phyloP scores from a whole-genome alignment of 2,888 invertebrate species.

The Lasioglossum malachurum region DNA sequence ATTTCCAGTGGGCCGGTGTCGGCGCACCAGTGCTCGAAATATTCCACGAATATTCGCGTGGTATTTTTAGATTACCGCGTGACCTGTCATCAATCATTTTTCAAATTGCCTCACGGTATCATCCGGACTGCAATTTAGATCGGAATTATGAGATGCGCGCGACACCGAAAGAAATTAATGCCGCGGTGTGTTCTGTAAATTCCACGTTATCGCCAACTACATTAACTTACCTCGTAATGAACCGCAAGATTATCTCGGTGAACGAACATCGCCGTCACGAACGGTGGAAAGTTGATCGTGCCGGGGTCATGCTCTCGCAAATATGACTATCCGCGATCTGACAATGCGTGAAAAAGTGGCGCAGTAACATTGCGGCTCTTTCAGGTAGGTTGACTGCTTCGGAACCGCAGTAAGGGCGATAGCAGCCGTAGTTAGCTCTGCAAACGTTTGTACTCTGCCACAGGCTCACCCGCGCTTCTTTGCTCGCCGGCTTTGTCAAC shows the following conservation, averaged over 20 bases:
- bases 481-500: conserved; percentile 19
- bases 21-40: neutral
- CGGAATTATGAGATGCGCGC: neutral
- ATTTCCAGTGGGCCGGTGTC: neutral
- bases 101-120: neutral
- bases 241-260: neutral
- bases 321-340: neutral
- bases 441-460: conserved; percentile 23
- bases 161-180: conserved; percentile 3
- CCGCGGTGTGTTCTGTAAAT: neutral
- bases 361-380: neutral
- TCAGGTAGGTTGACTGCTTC: neutral
- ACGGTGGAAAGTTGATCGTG: neutral
- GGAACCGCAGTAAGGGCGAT: conserved; percentile 13
- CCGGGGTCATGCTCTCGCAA: neutral
- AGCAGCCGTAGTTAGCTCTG: neutral
- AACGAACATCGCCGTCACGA: neutral
- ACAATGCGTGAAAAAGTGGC: neutral
- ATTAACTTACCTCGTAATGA: neutral
- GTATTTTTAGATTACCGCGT: neutral
- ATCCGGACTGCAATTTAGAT: neutral
- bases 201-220: neutral
- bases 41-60: neutral
- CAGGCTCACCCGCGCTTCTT: conserved; percentile 16
- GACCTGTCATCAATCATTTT: neutral